A percentile compares a stretch with the other conserved stretches of the same genome.
Evolutionary conservation across 2,888 invertebrate species (phyloP).

Genomic region (Chymomyza procnemis): DNA sequence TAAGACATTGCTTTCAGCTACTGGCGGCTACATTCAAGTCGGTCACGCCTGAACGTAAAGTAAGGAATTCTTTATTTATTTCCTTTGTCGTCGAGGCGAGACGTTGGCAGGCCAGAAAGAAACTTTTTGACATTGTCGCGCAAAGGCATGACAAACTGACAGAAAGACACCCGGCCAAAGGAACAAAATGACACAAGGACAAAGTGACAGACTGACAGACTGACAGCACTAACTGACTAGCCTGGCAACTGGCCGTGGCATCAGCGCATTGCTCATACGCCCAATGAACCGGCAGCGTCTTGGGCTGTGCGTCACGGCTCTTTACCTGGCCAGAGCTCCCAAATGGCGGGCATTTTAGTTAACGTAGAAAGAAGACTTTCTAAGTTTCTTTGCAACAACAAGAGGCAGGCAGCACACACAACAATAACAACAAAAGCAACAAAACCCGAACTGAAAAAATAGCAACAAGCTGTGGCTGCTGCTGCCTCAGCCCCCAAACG

Average conservation of each 20-base stretch:
- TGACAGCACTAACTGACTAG: constrained; percentile 9
- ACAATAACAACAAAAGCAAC: not conserved
- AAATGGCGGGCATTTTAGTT: constrained; percentile 6
- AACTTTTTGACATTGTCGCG: constrained; percentile 31
- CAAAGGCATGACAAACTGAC: constrained; percentile 30
- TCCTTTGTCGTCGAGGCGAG: not conserved
- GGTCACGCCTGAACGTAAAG: not conserved
- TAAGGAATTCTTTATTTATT: not conserved
- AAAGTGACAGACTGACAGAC: constrained; percentile 23
- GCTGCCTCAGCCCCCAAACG: too few species aligned
- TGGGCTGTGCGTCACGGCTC: constrained; percentile 28
- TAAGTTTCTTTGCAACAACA: not conserved
- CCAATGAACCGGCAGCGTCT: not conserved
- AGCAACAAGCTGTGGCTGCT: constrained; percentile 54
- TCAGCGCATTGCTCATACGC: not conserved
- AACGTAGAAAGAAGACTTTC: not conserved
- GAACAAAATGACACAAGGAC: not conserved
- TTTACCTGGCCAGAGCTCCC: constrained; percentile 31
- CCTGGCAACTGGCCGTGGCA: not conserved
- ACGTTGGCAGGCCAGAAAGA: not conserved
- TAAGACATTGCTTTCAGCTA: too few species aligned
- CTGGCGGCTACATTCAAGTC: too few species aligned
- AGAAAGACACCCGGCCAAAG: not conserved
- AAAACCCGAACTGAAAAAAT: not conserved
- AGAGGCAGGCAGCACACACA: too few species aligned